These are phyloP conservation scores for Dendroctonus valens DNA, from an alignment of 1,140 invertebrate species.

Conservation along the genomic window DNA sequence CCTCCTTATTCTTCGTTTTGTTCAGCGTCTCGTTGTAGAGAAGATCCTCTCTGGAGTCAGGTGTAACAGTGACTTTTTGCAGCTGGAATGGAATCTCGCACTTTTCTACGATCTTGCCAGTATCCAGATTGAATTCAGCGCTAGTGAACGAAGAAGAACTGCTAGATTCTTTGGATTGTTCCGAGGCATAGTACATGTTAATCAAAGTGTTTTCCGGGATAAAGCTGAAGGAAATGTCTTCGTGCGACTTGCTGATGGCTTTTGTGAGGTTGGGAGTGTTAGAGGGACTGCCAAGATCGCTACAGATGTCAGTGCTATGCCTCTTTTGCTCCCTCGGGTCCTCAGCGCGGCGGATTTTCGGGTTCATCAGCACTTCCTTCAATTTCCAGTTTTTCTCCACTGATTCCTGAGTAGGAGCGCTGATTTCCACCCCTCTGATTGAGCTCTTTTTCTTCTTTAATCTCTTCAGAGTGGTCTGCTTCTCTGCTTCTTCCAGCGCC, in stretches of 20 bases:
- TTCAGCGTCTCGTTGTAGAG: slow-evolving; percentile 28
- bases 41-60: slow-evolving; percentile 18
- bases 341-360: slow-evolving; percentile 14
- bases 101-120: slow-evolving; percentile 14
- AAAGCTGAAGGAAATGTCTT: slow-evolving; percentile 34
- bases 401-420: slow-evolving; percentile 37
- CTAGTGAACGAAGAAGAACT: slow-evolving; percentile 30
- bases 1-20: slow-evolving; percentile 16
- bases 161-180: neutral
- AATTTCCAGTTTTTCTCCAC: slow-evolving; percentile 42
- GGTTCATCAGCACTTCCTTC: slow-evolving; percentile 34
- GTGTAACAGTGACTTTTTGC: neutral
- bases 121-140: slow-evolving; percentile 34
- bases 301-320: slow-evolving; percentile 30
- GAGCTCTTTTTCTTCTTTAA: slow-evolving; percentile 24
- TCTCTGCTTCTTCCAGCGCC: slow-evolving; percentile 37
- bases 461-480: slow-evolving; percentile 38
- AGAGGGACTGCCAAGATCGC: slow-evolving; percentile 10
- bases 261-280: neutral
- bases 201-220: slow-evolving; percentile 23
- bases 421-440: slow-evolving; percentile 36
- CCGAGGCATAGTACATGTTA: slow-evolving; percentile 1
- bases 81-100: neutral
- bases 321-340: slow-evolving; percentile 4
- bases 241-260: slow-evolving; percentile 29